A percentile compares a stretch with the other conserved stretches of the same genome.
Conservation (phyloP, 2,888 invertebrate species). For the Mylabris sibirica region DNA sequence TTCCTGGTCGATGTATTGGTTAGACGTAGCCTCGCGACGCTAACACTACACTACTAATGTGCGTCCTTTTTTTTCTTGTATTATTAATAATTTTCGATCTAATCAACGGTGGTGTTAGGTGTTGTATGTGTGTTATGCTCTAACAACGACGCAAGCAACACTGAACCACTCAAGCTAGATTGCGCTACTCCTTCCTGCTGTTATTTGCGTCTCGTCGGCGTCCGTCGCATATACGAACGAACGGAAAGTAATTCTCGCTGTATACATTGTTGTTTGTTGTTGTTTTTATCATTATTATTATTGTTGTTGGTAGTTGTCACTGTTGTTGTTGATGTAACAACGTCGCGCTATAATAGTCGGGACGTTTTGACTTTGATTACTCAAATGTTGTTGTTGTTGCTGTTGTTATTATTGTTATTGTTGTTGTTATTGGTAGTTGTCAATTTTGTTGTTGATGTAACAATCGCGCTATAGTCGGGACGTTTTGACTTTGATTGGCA, state of each 20-base stretch:
- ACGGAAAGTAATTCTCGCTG: neutral
- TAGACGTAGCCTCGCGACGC: neutral
- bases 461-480: too few relatives aligned
- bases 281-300: neutral
- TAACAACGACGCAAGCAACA: slow-evolving; percentile 10
- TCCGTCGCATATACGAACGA: neutral
- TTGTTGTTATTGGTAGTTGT: too few relatives aligned
- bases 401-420: too few relatives aligned
- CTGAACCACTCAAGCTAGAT: neutral
- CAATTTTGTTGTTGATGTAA: too few relatives aligned
- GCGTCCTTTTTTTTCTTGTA: neutral
- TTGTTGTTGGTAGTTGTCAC: too few relatives aligned
- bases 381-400: too few relatives aligned
- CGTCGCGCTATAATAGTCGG: too few relatives aligned
- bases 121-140: neutral
- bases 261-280: neutral
- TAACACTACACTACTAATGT: neutral
- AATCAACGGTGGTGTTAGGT: neutral
- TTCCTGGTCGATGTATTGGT: neutral
- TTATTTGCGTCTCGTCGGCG: neutral
- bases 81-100: neutral
- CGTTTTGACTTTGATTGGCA: too few relatives aligned
- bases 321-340: too few relatives aligned
- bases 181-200: neutral
- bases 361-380: too few relatives aligned